These are phyloP conservation scores for Intoshia linei DNA, from an alignment of 1,140 invertebrate species.

Conservation along the genomic window DNA sequence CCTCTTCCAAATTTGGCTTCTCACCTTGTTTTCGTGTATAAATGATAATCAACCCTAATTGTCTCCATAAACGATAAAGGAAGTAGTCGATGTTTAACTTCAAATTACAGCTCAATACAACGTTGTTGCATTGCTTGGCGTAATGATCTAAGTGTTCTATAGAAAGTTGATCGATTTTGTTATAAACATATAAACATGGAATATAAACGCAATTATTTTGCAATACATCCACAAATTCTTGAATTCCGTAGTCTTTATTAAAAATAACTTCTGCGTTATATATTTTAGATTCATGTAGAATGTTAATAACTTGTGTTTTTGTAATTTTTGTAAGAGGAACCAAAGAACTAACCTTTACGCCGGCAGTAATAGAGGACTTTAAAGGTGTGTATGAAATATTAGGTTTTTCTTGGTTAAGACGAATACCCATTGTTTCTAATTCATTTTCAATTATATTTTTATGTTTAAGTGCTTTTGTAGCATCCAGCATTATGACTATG, in stretches of 20 bases:
- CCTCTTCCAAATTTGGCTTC: constrained; percentile 68
- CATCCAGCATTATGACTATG: constrained; percentile 91
- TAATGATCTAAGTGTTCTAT: constrained; percentile 88
- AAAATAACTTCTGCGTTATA: constrained; percentile 85
- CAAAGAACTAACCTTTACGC: neutral
- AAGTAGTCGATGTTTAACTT: constrained; percentile 85
- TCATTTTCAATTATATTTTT: constrained; percentile 51
- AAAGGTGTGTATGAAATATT: constrained; percentile 39
- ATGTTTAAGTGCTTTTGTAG: constrained; percentile 75
- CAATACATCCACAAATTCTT: constrained; percentile 96
- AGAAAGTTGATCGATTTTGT: constrained; percentile 97
- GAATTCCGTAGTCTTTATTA: constrained; percentile 63
- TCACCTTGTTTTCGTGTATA: constrained; percentile 94
- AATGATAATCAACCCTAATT: constrained; percentile 58
- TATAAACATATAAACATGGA: constrained; percentile 85
- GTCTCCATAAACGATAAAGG: constrained; percentile 63
- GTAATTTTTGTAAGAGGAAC: neutral
- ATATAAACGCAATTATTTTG: constrained; percentile 79
- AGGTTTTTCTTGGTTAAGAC: constrained; percentile 61
- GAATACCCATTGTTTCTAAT: constrained; percentile 70
- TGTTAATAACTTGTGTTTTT: constrained; percentile 1
- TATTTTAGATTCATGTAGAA: constrained; percentile 30
- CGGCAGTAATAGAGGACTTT: neutral
- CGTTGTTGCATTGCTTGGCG: constrained; percentile 49
- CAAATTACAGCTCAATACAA: constrained; percentile 96